A percentile compares a stretch with the other conserved stretches of the same genome.
phyloP scores from a whole-genome alignment of 2,113 vertebrate species.

The Talpa occidentalis region DNA sequence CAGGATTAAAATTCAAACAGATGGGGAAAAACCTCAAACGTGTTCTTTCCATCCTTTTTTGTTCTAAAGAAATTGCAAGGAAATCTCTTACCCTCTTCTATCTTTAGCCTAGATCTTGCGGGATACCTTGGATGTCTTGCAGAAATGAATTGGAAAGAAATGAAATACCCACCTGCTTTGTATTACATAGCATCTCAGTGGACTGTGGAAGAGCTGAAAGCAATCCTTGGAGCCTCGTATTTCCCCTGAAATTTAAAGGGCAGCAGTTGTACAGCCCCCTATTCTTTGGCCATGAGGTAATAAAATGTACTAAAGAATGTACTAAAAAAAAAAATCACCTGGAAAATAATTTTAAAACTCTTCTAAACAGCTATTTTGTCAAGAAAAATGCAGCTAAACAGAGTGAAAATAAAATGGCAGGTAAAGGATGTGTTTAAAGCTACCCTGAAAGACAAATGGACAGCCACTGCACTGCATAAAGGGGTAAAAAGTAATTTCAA shows the following conservation, averaged over 20 bases:
- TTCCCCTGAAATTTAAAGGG: not conserved
- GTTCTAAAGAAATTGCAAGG: not conserved
- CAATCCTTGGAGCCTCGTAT: not conserved
- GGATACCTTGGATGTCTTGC: not conserved
- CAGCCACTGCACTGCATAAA: not conserved
- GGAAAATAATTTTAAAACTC: constrained; percentile 9
- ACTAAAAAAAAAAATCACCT: not conserved
- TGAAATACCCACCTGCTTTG: not conserved
- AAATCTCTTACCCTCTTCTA: not conserved
- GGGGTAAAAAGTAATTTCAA: not conserved
- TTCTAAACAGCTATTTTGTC: not conserved
- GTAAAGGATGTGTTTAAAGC: not conserved
- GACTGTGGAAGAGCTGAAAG: not conserved
- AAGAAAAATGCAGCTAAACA: not conserved
- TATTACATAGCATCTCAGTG: not conserved
- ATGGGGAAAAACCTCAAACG: not conserved
- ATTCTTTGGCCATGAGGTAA: not conserved
- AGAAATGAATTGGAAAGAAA: not conserved
- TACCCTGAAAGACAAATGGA: not conserved
- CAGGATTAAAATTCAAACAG: not conserved
- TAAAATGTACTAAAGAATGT: not conserved
- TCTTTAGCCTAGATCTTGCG: not conserved
- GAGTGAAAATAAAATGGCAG: not conserved
- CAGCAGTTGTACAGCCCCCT: not conserved
- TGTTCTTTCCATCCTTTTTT: not conserved